A percentile compares a stretch with the other conserved stretches of the same genome.
phyloP scores from a whole-genome alignment of 2,797 vertebrate genomes.

The Cyclura pinguis region DNA sequence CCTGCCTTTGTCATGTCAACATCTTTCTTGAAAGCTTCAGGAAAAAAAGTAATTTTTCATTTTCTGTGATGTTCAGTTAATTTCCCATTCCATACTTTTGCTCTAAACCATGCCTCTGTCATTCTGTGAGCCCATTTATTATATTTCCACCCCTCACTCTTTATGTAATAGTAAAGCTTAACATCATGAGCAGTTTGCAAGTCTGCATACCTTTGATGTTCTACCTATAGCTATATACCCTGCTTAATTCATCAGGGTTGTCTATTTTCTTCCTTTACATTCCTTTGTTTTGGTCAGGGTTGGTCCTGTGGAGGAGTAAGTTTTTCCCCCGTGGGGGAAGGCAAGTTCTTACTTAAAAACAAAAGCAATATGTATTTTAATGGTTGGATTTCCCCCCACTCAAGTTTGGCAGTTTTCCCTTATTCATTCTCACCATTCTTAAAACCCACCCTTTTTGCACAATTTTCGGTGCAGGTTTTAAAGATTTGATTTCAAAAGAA shows the following conservation, averaged over 20 bases:
- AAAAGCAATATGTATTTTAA: background rate
- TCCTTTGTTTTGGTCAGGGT: background rate
- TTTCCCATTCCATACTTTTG: background rate
- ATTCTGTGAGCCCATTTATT: constrained; percentile 29
- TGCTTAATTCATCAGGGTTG: constrained; percentile 38
- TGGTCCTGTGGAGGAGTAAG: background rate
- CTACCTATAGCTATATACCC: constrained; percentile 51
- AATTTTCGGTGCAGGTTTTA: background rate
- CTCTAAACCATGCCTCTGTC: background rate
- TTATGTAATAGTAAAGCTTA: constrained; percentile 27
- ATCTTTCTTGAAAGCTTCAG: background rate
- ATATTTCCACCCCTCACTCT: constrained; percentile 41
- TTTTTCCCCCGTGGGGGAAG: background rate
- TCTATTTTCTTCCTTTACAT: background rate
- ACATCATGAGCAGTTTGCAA: background rate
- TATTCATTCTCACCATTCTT: background rate
- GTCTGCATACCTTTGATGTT: constrained; percentile 6
- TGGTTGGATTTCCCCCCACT: too few species aligned
- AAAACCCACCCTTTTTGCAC: background rate
- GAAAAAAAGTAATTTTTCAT: background rate
- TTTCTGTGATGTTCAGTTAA: constrained; percentile 1
- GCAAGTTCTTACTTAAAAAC: background rate
- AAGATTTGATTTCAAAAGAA: background rate
- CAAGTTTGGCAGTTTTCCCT: background rate
- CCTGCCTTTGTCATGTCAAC: background rate